phyloP scores from a whole-genome alignment of 2,113 vertebrate species.

The Jaculus jaculus region DNA sequence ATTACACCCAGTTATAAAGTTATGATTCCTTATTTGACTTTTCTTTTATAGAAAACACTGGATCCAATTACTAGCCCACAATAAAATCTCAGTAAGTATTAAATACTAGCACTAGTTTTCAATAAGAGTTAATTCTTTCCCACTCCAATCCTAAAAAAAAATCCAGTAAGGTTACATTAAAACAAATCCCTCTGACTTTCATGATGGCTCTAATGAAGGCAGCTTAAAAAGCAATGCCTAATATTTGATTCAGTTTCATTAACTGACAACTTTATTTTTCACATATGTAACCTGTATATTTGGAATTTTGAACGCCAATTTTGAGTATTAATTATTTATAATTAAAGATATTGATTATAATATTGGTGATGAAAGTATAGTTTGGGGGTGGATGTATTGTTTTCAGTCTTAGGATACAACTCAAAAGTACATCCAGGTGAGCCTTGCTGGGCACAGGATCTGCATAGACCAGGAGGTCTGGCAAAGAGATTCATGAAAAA shows the following conservation, averaged over 20 bases:
- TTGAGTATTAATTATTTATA: neutral
- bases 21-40: neutral
- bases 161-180: neutral
- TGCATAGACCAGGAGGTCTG: neutral
- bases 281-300: neutral
- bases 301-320: neutral
- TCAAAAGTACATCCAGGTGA: neutral
- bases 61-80: neutral
- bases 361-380: neutral
- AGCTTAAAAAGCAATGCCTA: neutral
- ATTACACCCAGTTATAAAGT: neutral
- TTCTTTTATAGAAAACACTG: neutral
- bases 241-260: neutral
- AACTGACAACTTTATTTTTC: conserved; percentile 4
- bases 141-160: neutral
- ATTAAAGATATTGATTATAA: neutral
- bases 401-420: neutral
- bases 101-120: neutral
- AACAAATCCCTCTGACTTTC: neutral
- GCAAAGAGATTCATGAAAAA: neutral
- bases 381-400: accelerated
- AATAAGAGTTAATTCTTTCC: neutral
- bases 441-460: neutral
- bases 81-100: neutral
- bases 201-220: neutral